Percentiles rank a stretch among this genome's conserved stretches.
These are phyloP conservation scores for Equus przewalskii DNA, from an alignment of 2,113 vertebrate species.

Conservation along the genomic window DNA sequence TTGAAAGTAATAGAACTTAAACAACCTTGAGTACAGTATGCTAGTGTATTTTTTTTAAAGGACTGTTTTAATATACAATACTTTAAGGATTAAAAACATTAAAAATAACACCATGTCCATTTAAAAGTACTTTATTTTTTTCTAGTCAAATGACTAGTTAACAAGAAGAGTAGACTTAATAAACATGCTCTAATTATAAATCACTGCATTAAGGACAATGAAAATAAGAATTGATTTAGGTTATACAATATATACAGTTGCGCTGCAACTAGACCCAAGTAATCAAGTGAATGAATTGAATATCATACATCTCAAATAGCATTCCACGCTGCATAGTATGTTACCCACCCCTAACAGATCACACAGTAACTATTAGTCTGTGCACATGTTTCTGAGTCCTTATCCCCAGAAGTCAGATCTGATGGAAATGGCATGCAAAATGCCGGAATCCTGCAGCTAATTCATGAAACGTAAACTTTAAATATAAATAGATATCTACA, in stretches of 20 bases:
- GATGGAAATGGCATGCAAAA: conserved; percentile 77
- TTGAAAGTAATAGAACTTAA: too few species aligned
- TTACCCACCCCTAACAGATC: conserved; percentile 82
- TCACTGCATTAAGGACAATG: conserved; percentile 90
- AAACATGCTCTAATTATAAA: conserved; percentile 90
- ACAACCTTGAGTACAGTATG: not conserved
- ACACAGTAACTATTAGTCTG: conserved; percentile 79
- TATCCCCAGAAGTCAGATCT: conserved; percentile 64
- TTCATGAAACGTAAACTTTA: conserved; percentile 80
- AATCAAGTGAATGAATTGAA: conserved; percentile 88
- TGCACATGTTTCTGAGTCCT: conserved; percentile 49
- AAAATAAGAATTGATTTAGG: conserved; percentile 91
- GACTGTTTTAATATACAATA: not conserved
- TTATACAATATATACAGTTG: conserved; percentile 94
- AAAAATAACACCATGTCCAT: conserved; percentile 60
- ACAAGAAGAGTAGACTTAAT: conserved; percentile 88
- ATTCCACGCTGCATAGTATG: conserved; percentile 81
- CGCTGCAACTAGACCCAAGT: conserved; percentile 94
- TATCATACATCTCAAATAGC: conserved; percentile 89
- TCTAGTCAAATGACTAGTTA: conserved; percentile 92
- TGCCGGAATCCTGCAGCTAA: conserved; percentile 78
- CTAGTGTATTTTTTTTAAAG: not conserved
- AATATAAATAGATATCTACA: conserved; percentile 91
- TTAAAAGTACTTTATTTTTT: conserved; percentile 93
- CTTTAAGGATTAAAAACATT: conserved; percentile 22